phyloP scores from a whole-genome alignment of 2,797 vertebrate species.

The Muscicapa striata region DNA sequence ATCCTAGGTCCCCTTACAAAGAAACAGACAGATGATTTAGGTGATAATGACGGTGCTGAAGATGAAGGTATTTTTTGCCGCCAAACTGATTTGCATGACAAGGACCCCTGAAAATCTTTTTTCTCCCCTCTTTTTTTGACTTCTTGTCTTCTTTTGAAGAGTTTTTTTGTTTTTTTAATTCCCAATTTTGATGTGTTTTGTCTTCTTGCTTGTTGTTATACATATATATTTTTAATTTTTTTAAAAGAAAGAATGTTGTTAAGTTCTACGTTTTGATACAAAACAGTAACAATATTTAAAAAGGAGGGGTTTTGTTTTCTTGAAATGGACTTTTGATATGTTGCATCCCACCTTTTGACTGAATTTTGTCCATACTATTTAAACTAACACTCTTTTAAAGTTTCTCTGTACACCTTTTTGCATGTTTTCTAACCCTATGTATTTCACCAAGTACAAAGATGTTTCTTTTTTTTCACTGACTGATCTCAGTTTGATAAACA shows the following conservation, averaged over 20 bases:
- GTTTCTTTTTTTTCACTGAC: conserved; percentile 72
- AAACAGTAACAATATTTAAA: conserved; percentile 78
- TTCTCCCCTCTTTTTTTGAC: conserved; percentile 96
- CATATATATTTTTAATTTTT: conserved; percentile 81
- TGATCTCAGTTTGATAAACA: conserved; percentile 59
- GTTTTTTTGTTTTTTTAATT: conserved; percentile 81
- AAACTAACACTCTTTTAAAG: conserved; percentile 87
- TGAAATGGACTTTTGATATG: conserved; percentile 90
- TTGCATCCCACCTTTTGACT: conserved; percentile 93
- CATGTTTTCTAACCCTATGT: conserved; percentile 89
- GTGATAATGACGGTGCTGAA: conserved; percentile 99
- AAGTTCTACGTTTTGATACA: conserved; percentile 80
- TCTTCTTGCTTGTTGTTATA: conserved; percentile 97
- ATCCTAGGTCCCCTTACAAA: conserved; percentile 99
- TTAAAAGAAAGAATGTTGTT: conserved; percentile 79
- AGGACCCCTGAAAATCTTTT: conserved; percentile 86
- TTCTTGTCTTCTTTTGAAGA: conserved; percentile 99
- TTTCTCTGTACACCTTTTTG: conserved; percentile 88
- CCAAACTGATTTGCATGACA: conserved; percentile 99
- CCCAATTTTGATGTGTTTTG: conserved; percentile 99
- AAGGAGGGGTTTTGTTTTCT: conserved; percentile 80
- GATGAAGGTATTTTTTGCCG: conserved; percentile 99
- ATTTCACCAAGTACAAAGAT: conserved; percentile 75
- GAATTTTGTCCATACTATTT: conserved; percentile 80
- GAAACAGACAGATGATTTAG: conserved; percentile 99